These are phyloP conservation scores for Uria lomvia DNA, from an alignment of 2,113 vertebrate genomes.

Conservation along the genomic window DNA sequence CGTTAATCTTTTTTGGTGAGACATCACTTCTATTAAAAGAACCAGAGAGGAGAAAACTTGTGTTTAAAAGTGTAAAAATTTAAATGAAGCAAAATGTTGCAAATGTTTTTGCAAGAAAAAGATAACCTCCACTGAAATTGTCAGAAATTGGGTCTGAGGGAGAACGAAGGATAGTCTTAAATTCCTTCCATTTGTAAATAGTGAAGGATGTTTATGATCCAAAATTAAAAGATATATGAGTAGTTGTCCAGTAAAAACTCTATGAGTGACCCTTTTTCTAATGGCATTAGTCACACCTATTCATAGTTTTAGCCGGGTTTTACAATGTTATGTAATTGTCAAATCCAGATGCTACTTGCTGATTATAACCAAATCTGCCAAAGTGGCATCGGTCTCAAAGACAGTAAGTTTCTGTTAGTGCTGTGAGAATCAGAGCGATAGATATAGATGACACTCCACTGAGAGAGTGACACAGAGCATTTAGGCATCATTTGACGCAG, in stretches of 20 bases:
- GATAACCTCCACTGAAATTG: not conserved
- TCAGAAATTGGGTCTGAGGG: not conserved
- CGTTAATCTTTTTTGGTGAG: not conserved
- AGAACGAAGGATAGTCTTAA: not conserved
- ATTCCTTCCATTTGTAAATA: not conserved
- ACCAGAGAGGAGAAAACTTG: not conserved
- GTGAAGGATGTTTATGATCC: not conserved
- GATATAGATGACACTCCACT: not conserved
- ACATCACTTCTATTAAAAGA: not conserved
- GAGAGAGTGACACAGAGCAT: not conserved
- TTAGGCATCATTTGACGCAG: not conserved
- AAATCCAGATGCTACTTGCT: not conserved
- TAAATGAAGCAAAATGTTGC: not conserved
- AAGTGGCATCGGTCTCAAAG: fast-evolving
- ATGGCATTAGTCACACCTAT: not conserved
- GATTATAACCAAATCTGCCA: not conserved
- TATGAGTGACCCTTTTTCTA: not conserved
- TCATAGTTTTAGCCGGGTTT: not conserved
- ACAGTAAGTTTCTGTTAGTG: not conserved
- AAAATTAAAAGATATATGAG: not conserved
- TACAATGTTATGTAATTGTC: not conserved
- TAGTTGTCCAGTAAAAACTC: not conserved
- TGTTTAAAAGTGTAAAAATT: not conserved
- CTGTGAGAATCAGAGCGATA: not conserved
- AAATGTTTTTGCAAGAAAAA: not conserved